Evolutionary conservation across 1,140 invertebrate species (phyloP).

Genomic region (Aphaenogaster floridana): DNA sequence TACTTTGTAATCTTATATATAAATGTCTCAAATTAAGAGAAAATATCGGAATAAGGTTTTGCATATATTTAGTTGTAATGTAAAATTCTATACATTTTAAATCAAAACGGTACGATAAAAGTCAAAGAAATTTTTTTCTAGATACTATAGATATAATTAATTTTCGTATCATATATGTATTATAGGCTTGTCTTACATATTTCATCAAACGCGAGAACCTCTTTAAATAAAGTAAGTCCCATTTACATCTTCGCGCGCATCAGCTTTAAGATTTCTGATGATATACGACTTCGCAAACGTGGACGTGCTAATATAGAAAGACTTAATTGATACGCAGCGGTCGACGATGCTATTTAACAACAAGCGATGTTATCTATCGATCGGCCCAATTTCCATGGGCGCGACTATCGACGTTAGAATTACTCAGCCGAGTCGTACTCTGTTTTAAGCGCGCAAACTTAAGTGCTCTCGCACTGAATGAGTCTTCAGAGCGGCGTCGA

Average conservation of each 20-base stretch:
- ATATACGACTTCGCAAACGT: neutral
- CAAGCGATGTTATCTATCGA: constrained; percentile 10
- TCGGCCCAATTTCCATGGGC: constrained; percentile 3
- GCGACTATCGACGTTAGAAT: constrained; percentile 41
- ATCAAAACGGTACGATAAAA: too few relatives aligned
- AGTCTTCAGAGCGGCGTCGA: constrained; percentile 31
- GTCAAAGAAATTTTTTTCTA: too few relatives aligned
- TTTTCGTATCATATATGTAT: too few relatives aligned
- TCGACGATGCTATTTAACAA: constrained; percentile 10
- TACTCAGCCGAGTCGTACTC: constrained; percentile 6
- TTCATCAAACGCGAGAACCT: too few relatives aligned
- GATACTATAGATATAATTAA: too few relatives aligned
- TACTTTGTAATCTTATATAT: too few relatives aligned
- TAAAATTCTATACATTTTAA: too few relatives aligned
- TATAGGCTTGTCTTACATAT: too few relatives aligned
- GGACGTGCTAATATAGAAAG: neutral
- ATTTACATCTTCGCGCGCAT: neutral
- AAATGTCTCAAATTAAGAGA: too few relatives aligned
- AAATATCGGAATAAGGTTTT: too few relatives aligned
- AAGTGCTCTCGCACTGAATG: constrained; percentile 40
- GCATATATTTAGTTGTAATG: too few relatives aligned
- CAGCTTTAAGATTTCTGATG: neutral
- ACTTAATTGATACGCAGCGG: neutral
- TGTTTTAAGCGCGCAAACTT: constrained; percentile 50
- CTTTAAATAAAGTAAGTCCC: neutral